Evolutionary conservation across 2,113 vertebrate species (phyloP), one percentile per base, ranked within the genome.

Genomic region (Lepidothrix coronata): DNA sequence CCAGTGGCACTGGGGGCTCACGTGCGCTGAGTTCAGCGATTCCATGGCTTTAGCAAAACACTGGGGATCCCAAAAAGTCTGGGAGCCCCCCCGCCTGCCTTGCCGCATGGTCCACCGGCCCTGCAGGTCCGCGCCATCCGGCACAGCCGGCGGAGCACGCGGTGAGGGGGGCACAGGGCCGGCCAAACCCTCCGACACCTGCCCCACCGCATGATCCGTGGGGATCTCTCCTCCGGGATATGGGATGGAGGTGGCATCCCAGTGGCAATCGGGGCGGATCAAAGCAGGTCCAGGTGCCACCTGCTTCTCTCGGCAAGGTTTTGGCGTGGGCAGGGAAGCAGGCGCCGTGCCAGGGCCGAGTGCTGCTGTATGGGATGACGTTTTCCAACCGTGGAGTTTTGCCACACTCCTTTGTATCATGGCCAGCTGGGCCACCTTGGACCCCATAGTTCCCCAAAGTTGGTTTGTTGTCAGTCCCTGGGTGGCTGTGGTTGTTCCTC

Each of bases 1-100:
- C 23, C 58, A 17, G 0, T 0, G 25, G 25, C 66, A 31, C 19
- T 11, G 2, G 11, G 46, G 19, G 35, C 27, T 61, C 33, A 20
- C 48, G 2, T 28, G 62, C 4, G 37, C 37, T 2, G 33, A 28
- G 24, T 22, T 27, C 74, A 18, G 22, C 2, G 4, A 31, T 54
- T 14, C 30, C 14, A 3, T 17, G n/a, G 37, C 10, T 79, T 79
- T 31, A 63, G 37, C 10, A 12, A 33, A 51, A 76, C 18, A 39
- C 2, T 12, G 1, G 61, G 3, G 6, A 41, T 54, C 23, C 31
- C 14, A 9, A 39, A 55, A 58, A 43, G 16, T 1, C 24, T 2
- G 73, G 43, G 9, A n/a, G 63, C 52, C 21, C 33, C 1, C 1
- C 0, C 4, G 2, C 22, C 39, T 4, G 0, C 46, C 37, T 75